Evolutionary conservation across 2,797 vertebrate species (phyloP), one percentile per base, ranked within the genome.

Genomic region (Dipus sagitta): DNA sequence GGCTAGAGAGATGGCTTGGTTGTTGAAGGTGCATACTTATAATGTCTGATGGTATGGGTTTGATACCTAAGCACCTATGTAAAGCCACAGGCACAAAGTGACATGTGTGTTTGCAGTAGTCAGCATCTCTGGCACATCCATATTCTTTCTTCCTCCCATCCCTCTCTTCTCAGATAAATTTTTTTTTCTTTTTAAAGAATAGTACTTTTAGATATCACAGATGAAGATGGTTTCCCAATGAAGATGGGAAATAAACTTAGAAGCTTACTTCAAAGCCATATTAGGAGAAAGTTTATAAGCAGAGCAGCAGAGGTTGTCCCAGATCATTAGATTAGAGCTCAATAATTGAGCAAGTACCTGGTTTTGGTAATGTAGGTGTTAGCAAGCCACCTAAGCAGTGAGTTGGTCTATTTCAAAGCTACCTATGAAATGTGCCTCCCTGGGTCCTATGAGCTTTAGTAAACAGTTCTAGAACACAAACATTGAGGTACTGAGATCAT

Each of bases 351-450:
- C 4, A 58, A 52, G 9, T 82, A 77, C 11, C 42, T 47, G 26
- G 24, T 47, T n/a, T 75, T 92, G 54, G 14, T 92, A 91, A 81
- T 80, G 10, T 58, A 8, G 54, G 8, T 80, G 34, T 18, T 52
- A 95, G 64, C 38, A 93, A 84, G 79, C 20, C 30, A 72, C 62
- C 52, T n/a, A 90, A 64, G 84, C 64, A 92, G 18, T 6, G 81
- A 52, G 11, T 30, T 88, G 80, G 32, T 88, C 10, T 72, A 42
- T 77, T 87, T 92, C 54, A 80, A 90, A 87, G 64, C 68, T 24
- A 68, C 11, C 38, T 67, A 21, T 77, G 68, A 81, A n/a, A 20
- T 34, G 17, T 75, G 32, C 4, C 2, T 32, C 38, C 9, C 26
- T 52, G 10, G 62, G 13, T 7, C 12, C 17, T 42, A 28, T 78